phyloP scores from a whole-genome alignment of 2,797 vertebrate genomes.

The Takifugu rubripes region DNA sequence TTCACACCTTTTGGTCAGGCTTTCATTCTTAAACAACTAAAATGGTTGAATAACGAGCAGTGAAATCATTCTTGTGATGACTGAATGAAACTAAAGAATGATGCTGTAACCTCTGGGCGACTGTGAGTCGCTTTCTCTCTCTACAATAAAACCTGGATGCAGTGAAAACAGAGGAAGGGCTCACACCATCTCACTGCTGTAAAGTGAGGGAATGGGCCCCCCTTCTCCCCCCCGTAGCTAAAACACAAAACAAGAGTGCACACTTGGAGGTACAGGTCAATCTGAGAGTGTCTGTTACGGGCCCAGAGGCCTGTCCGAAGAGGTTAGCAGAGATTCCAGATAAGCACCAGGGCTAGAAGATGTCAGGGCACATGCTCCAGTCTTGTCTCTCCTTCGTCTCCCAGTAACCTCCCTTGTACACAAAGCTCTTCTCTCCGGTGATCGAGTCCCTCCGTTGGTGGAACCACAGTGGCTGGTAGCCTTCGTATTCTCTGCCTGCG shows the following conservation, averaged over 20 bases:
- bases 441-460: slow-evolving; percentile 85
- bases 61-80: slow-evolving; percentile 25
- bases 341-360: slow-evolving; percentile 84
- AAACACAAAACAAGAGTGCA: slow-evolving; percentile 43
- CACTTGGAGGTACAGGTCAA: slow-evolving; percentile 65
- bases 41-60: slow-evolving; percentile 20
- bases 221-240: slow-evolving; percentile 23
- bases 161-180: slow-evolving; percentile 55
- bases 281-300: slow-evolving; percentile 42
- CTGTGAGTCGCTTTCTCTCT: slow-evolving; percentile 17
- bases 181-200: slow-evolving; percentile 30
- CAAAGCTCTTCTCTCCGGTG: slow-evolving; percentile 86
- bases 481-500: slow-evolving; percentile 86
- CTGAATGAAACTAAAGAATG: neutral
- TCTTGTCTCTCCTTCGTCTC: slow-evolving; percentile 90
- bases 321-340: slow-evolving; percentile 36
- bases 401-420: slow-evolving; percentile 98
- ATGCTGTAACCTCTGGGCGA: too few relatives aligned
- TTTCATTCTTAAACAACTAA: slow-evolving; percentile 20
- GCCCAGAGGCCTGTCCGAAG: slow-evolving; percentile 42
- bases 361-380: slow-evolving; percentile 88
- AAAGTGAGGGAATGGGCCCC: slow-evolving; percentile 18
- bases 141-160: slow-evolving; percentile 22
- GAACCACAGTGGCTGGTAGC: slow-evolving; percentile 91
- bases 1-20: neutral